phyloP scores from a whole-genome alignment of 2,888 invertebrate species.

The Oscheius sp. region DNA sequence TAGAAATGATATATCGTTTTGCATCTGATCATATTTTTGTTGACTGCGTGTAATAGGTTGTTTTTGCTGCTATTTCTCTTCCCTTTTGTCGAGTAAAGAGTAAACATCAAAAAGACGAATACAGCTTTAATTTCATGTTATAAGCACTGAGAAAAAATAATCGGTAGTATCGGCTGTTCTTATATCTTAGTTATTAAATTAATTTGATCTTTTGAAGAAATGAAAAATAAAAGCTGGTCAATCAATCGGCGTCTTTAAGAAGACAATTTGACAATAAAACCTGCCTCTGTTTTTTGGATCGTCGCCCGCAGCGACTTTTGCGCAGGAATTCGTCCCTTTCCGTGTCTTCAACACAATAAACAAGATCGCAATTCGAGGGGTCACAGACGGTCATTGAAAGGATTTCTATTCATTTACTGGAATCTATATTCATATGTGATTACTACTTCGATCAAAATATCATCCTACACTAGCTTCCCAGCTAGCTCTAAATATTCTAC shows the following conservation, averaged over 20 bases:
- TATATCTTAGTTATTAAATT: background rate
- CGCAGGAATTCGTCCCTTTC: constrained; percentile 1
- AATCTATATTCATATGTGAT: background rate
- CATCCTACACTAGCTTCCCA: background rate
- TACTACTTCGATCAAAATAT: background rate
- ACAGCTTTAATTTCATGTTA: no score
- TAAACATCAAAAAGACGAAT: no score
- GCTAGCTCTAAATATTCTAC: background rate
- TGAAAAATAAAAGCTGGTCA: background rate
- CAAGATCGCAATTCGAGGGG: background rate
- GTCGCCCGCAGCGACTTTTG: constrained; percentile 6
- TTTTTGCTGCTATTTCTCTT: no score
- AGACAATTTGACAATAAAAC: constrained; percentile 2
- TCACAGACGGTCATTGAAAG: background rate
- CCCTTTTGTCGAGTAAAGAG: no score
- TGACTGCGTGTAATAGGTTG: no score
- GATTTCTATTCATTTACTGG: background rate
- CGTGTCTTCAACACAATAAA: background rate
- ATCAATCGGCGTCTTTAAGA: no score
- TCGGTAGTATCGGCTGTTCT: no score
- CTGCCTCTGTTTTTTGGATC: constrained; percentile 16
- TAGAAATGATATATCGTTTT: no score
- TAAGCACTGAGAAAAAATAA: no score
- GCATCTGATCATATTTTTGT: no score
- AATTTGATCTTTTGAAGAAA: background rate